Evolutionary conservation across 2,797 vertebrate genomes (phyloP), one percentile per base, ranked within the genome.

Genomic region (Phaenicophaeus curvirostris): DNA sequence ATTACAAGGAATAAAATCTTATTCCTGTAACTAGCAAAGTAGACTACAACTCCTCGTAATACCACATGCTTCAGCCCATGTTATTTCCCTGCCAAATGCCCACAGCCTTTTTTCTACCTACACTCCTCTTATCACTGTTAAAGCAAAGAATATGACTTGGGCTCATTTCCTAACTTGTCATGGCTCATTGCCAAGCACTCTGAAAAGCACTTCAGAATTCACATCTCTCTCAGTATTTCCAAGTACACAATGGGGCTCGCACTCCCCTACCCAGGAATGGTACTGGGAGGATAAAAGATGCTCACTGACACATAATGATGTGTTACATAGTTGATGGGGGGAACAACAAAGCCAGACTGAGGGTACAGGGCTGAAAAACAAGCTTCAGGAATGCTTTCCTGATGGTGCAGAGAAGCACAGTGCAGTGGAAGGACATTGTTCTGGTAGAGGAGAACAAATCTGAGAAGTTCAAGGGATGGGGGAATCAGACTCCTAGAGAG

Each of bases 151-250:
- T n/a, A 79, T 44, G 41, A 82, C 84, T 87, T 93, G 93, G 78
- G 85, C 65, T 85, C 74, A 82, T 39, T 73, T 94, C 85, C 65
- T 80, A 92, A 89, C 44, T 87, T 17, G 1, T 68, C 39, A 54
- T 37, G 87, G 87, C 79, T 84, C 59, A 71, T 30, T 78, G 87
- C 69, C 88, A 93, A 87, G 53, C n/a, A 61, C 61, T 92, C 88
- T 85, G 67, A 65, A 92, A 95, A 92, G 78, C 59, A 67, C 23
- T 93, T 87, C 6, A 87, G 87, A 87, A 89, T 78, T 18, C 76
- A 61, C 72, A 37, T 67, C 25, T 72, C 83, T 78, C 69, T 77
- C 73, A 44, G 53, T 87, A 87, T 74, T 85, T 81, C 63, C 65
- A 82, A 61, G 50, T 28, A 50, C 71, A 85, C 91, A 94, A 71